These are phyloP conservation scores for Siphlonurus alternatus DNA, from an alignment of 2,888 invertebrate species.

Conservation along the genomic window DNA sequence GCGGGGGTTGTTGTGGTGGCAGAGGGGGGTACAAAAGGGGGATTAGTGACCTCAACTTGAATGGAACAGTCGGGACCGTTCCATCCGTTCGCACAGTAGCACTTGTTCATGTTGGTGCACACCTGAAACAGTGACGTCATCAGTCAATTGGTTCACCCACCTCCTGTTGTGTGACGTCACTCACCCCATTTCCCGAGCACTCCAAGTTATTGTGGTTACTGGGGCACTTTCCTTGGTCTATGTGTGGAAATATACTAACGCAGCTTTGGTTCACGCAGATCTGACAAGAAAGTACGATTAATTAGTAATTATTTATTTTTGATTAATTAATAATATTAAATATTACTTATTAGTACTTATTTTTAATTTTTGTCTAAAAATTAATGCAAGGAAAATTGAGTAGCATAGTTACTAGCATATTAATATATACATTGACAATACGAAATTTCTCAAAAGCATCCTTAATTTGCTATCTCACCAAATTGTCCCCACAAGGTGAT, in stretches of 20 bases:
- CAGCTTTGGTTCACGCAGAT: constrained; percentile 91
- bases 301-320: background rate
- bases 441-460: too few relatives aligned
- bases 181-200: constrained; percentile 92
- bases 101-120: constrained; percentile 84
- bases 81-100: constrained; percentile 82
- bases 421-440: too few relatives aligned
- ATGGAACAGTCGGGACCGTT: constrained; percentile 75
- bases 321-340: constrained; percentile 1
- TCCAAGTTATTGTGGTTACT: constrained; percentile 73
- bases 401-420: too few relatives aligned
- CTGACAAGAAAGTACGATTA: constrained; percentile 22
- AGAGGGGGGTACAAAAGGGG: constrained; percentile 29
- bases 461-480: constrained; percentile 37
- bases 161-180: constrained; percentile 29
- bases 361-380: background rate
- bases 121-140: constrained; percentile 35
- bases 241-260: constrained; percentile 64
- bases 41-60: constrained; percentile 37
- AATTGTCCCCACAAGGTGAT: constrained; percentile 81
- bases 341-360: background rate
- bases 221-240: constrained; percentile 78
- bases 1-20: constrained; percentile 27
- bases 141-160: background rate
- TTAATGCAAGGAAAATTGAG: too few relatives aligned